phyloP scores from a whole-genome alignment of 2,113 vertebrate species.

The Zosterops hypoxanthus region DNA sequence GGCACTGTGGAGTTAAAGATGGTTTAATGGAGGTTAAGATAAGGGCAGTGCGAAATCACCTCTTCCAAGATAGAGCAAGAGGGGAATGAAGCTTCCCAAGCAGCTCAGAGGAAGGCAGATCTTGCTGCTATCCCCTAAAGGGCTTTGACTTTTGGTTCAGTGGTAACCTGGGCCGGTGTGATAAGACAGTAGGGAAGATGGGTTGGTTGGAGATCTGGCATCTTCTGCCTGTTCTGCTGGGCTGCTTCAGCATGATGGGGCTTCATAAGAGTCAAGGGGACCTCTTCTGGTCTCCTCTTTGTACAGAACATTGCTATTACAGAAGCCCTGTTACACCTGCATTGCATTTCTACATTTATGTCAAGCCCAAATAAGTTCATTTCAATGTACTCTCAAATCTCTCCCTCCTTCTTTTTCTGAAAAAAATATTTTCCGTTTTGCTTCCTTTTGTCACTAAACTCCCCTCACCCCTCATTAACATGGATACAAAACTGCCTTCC shows the following conservation, averaged over 20 bases:
- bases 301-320: background rate
- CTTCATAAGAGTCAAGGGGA: background rate
- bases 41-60: background rate
- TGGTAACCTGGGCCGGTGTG: background rate
- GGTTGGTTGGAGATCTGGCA: background rate
- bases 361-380: background rate
- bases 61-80: background rate
- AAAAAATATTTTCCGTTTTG: background rate
- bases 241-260: background rate
- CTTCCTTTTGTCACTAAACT: background rate
- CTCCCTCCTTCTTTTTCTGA: background rate
- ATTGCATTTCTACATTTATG: accelerated
- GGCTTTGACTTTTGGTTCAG: background rate
- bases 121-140: background rate
- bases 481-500: background rate
- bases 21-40: slow-evolving; percentile 5
- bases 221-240: background rate
- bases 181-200: background rate
- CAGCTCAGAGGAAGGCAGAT: background rate
- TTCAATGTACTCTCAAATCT: background rate
- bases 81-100: background rate
- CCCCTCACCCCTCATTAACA: background rate
- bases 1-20: background rate
- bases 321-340: background rate
- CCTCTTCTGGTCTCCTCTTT: background rate